These are phyloP conservation scores for Presbytis comata DNA, from an alignment of 2,797 vertebrate species.

Conservation along the genomic window DNA sequence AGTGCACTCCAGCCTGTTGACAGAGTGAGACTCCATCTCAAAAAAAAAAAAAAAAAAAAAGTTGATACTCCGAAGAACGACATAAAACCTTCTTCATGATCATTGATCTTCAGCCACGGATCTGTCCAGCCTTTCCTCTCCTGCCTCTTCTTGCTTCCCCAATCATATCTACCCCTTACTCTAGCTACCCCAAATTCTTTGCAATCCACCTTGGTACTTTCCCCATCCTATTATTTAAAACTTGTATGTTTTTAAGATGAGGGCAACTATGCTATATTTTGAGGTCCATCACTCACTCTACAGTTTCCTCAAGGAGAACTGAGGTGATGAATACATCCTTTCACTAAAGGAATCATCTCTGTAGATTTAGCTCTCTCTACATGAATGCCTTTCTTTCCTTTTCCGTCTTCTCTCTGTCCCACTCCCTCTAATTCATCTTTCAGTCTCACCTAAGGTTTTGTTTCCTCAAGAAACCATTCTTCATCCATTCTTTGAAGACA, in stretches of 20 bases:
- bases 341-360: neutral
- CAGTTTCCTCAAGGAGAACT: neutral
- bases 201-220: neutral
- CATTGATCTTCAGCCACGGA: neutral
- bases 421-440: neutral
- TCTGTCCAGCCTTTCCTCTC: neutral
- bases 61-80: neutral
- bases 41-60: neutral
- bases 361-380: neutral
- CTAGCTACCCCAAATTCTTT: neutral
- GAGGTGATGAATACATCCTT: neutral
- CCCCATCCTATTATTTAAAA: neutral
- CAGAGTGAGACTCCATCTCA: too few species aligned
- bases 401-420: neutral
- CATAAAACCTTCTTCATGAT: neutral
- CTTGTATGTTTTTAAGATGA: neutral
- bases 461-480: neutral
- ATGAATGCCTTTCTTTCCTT: neutral
- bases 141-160: neutral
- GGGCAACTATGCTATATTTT: neutral
- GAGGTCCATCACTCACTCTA: neutral
- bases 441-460: neutral
- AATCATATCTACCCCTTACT: neutral
- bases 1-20: too few species aligned
- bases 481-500: neutral